phyloP scores from a whole-genome alignment of 1,140 invertebrate species.

The Paraescarpia echinospica region DNA sequence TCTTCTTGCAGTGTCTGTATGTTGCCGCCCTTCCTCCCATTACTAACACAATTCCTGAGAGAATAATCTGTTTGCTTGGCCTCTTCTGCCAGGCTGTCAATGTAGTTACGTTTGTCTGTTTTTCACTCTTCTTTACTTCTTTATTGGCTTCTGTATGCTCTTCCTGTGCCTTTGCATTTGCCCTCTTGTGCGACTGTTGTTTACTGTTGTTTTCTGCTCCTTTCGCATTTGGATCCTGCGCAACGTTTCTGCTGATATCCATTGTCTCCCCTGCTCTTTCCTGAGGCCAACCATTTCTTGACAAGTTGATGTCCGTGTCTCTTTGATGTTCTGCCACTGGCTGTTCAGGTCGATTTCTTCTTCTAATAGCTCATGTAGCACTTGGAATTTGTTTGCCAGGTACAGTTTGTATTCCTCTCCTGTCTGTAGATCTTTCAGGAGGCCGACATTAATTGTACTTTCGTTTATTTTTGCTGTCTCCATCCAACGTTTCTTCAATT shows the following conservation, averaged over 20 bases:
- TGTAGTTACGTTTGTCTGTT: slow-evolving; percentile 14
- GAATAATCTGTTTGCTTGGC: too few species aligned
- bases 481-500: slow-evolving; percentile 10
- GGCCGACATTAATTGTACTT: slow-evolving; percentile 11
- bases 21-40: too few species aligned
- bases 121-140: slow-evolving; percentile 20
- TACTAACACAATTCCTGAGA: too few species aligned
- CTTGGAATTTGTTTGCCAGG: neutral
- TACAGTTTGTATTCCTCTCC: neutral
- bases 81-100: slow-evolving; percentile 18
- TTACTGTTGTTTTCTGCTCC: slow-evolving; percentile 6
- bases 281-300: neutral
- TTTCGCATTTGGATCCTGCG: slow-evolving; percentile 8
- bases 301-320: too few species aligned
- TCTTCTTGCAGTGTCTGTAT: too few species aligned
- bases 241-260: neutral
- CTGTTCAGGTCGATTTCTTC: too few species aligned
- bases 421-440: slow-evolving; percentile 6
- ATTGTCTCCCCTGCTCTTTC: neutral
- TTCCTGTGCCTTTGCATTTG: neutral
- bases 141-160: slow-evolving; percentile 13
- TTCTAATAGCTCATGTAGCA: too few species aligned
- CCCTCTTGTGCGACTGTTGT: neutral
- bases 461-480: slow-evolving; percentile 14
- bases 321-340: too few species aligned